Evolutionary conservation across 2,113 vertebrate species (phyloP), one percentile per base, ranked within the genome.

Genomic region (Vicugna pacos): DNA sequence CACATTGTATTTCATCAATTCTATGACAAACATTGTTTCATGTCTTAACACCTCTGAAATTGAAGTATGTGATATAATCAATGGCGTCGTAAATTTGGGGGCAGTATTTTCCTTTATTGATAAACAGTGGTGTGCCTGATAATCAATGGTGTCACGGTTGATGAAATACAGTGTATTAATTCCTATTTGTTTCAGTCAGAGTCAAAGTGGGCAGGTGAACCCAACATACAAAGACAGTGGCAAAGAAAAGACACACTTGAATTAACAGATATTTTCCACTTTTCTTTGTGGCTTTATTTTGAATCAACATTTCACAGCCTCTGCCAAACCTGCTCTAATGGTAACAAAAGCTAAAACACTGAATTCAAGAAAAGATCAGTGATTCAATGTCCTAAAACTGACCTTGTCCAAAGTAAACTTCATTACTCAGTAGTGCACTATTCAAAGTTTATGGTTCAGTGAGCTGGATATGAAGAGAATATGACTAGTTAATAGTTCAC

Each of bases 251-350:
- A 81, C 62, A 75, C 17, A 84, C 46, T 22, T n/a, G 35, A 70
- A 38, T 73, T 87, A 87, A 72, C 0, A 60, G 17, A 1, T 56
- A 80, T 72, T 65, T 96, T 95, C 89, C 35, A 76, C 26, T 86
- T 94, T 90, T 87, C 48, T 92, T 14, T 32, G 35, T n/a, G 38
- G 58, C 30, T 90, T 91, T 52, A 62, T 91, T 65, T 85, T 35
- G 19, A 94, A 76, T 73, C 26, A 32, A 14, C 86, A 86, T 69
- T 91, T 93, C 82, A 83, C 0, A 30, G 67, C 35, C 8, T 16
- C 69, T 30, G 24, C 38, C 56, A 94, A 85, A 83, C 14, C 38
- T 32, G 11, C 13, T 80, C 1, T 89, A 76, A 64, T 60, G 56
- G 28, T 91, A 91, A 85, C 12, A 14, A 92, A 48, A 84, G 13